Evolutionary conservation across 1,140 invertebrate genomes (phyloP), one percentile per base, ranked within the genome.

Genomic region (Micrasema minimum): DNA sequence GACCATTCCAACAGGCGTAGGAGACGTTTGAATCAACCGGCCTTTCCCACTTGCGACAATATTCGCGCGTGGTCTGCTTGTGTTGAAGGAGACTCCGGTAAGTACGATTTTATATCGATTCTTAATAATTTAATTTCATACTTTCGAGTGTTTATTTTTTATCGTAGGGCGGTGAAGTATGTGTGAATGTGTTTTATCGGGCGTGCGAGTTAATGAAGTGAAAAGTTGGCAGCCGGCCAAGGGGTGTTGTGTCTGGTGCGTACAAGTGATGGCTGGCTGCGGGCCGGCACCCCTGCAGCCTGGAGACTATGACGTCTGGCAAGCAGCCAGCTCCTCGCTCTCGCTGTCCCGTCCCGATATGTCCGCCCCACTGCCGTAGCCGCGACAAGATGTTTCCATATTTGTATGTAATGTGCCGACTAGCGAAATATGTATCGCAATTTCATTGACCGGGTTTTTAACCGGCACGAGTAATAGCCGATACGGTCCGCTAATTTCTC

Each of bases 21-120:
- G 67, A 62, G 45, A 48, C 43, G 43, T 62, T 59, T 69, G 48
- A 50, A 23, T 51, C 67, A 64, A 64, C 67, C 67, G 67, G 67
- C 67, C 26, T 59, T 69, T 62, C 59, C 67, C 67, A 69, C 59
- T 69, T 62, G 67, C 67, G 67, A 69, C 67, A 69, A 53, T 69
- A 69, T 69, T 69, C 67, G 67, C 67, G 67, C 48, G 67, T 53
- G 35, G 57, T 69, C 38, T 41, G 67, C 67, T 51, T 45, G 67
- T 69, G 67, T 69, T 59, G n/a, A 45, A 38, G 67, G 57, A 48
- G 37, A 69, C 67, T 69, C 43, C 50, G 48, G 65, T 67, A 14
- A 67, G 65, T 67, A 38, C 14, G 26, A 4, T 31, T 31, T 31
- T 31, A 31, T 31, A 31, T 31, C 26, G 26, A 31, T 31, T 31